Base-by-base conservation (phyloP, 1,140 invertebrate species). In the Drosophila ogumai region DNA sequence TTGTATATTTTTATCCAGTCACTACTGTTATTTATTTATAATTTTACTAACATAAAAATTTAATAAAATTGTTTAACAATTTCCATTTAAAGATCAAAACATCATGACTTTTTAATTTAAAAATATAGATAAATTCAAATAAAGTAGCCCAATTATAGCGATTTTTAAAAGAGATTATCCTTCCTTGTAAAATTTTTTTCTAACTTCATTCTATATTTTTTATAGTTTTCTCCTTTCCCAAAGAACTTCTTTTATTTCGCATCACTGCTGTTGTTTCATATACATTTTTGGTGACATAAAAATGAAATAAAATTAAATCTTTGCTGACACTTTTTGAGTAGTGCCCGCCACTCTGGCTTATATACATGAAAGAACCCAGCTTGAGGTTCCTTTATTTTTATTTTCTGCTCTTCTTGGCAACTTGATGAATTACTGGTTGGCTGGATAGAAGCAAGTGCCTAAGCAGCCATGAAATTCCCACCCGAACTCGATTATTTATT, bases 241-340 rank as follows among this genome's bases (percentile, higher is more conserved):
- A 28, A 49, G n/a, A 4, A 28, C n/a, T 4, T 28, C 7, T n/a
- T n/a, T 6, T 31, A 2, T n/a, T 28, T 28, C 12, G 10, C 31
- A 52, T 36, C 50, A 5, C 50, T 54, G 3, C 9, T 34, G 6
- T 8, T 22, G 7, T 22, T 19, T 52, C 5, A 34, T 52, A 52
- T 52, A 7, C 46, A 3, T 19, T 54, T 46, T 69, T 40, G 49
- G 64, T 69, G 36, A 65, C 63, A 82, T 67, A 67, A 74, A 80
- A 79, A 81, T 69, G 43, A 69, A 82, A 84, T 68, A 79, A 79
- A 85, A 80, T 80, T 52, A 85, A 85, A 87, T 88, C 79, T 84
- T 84, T 74, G 85, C 79, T 84, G 84, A 88, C 84, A 88, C 84
- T 84, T 76, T 81, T 75, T 79, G 80, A 80, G 69, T 57, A 75